These are phyloP conservation scores for Agrenia bidenticulata DNA, from an alignment of 2,888 invertebrate species.

Conservation along the genomic window DNA sequence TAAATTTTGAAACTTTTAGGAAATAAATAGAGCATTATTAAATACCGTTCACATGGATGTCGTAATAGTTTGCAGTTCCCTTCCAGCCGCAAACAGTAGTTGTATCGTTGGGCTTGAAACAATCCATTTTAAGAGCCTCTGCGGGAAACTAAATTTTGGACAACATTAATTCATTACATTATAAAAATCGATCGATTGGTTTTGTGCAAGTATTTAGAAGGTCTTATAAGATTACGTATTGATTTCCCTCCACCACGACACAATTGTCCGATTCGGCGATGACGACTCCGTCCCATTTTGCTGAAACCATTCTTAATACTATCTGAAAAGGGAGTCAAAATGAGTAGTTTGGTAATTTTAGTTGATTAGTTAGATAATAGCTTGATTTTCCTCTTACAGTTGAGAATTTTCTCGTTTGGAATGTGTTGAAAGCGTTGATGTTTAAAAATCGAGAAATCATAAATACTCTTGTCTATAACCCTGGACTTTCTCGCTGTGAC, in stretches of 20 bases:
- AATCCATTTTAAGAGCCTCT: constrained; percentile 13
- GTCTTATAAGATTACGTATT: constrained; percentile 7
- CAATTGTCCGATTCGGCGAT: constrained; percentile 13
- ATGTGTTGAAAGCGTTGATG: too few relatives aligned
- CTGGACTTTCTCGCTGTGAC: too few relatives aligned
- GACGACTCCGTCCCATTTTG: constrained; percentile 16
- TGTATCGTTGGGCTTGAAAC: constrained; percentile 1
- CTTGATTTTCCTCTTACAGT: too few relatives aligned
- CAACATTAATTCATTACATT: neutral
- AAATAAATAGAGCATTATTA: neutral
- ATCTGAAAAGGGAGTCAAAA: too few relatives aligned
- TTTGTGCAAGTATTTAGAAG: neutral
- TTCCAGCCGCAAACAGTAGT: constrained; percentile 18
- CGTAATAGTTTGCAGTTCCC: constrained; percentile 15
- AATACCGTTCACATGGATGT: constrained; percentile 12
- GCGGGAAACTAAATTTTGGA: constrained; percentile 13
- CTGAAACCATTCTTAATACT: constrained; percentile 2
- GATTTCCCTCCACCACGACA: constrained; percentile 12
- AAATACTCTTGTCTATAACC: too few relatives aligned
- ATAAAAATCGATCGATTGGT: too few relatives aligned
- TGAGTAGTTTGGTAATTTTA: too few relatives aligned
- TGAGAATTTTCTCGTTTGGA: too few relatives aligned
- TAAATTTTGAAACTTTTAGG: neutral
- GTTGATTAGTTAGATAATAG: too few relatives aligned
- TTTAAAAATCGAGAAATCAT: too few relatives aligned